Evolutionary conservation across 1,140 invertebrate genomes (phyloP).

Genomic region (Pachyrhynchus sulphureomaculatus): DNA sequence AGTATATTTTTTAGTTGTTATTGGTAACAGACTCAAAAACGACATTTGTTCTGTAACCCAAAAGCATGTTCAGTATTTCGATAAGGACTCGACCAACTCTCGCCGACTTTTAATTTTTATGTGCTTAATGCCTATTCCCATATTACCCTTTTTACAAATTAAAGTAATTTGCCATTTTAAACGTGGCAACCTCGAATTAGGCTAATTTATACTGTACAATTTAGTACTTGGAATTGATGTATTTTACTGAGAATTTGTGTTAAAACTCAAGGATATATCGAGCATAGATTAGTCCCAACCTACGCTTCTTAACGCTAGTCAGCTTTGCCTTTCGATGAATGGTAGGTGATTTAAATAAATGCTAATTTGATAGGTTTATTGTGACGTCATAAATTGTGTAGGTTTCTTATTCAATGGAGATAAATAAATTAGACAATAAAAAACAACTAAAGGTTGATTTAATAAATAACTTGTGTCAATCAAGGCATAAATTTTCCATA

Average conservation of each 20-base stretch:
- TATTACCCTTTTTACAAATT: no score
- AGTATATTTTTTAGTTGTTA: no score
- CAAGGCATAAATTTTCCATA: background rate
- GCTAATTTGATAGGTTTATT: constrained; percentile 33
- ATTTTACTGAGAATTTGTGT: constrained; percentile 30
- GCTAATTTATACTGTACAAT: constrained; percentile 1
- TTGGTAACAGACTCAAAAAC: no score
- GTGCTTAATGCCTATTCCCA: no score
- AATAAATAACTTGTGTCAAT: background rate
- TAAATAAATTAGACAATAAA: constrained; percentile 16
- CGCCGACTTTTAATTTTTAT: no score
- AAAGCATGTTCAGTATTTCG: no score
- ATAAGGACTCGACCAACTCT: no score
- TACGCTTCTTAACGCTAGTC: constrained; percentile 9
- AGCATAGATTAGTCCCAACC: constrained; percentile 25
- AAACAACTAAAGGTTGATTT: background rate
- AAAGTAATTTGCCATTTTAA: no score
- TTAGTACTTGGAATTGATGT: constrained; percentile 24
- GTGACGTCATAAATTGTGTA: constrained; percentile 30
- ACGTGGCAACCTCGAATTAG: constrained; percentile 3
- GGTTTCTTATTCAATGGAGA: constrained; percentile 18
- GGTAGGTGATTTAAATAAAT: constrained; percentile 32
- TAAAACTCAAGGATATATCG: constrained; percentile 31
- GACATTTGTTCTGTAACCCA: no score
- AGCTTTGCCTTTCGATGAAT: constrained; percentile 24